These are phyloP conservation scores for Fabriciana adippe DNA, from an alignment of 2,888 invertebrate genomes.

Conservation along the genomic window DNA sequence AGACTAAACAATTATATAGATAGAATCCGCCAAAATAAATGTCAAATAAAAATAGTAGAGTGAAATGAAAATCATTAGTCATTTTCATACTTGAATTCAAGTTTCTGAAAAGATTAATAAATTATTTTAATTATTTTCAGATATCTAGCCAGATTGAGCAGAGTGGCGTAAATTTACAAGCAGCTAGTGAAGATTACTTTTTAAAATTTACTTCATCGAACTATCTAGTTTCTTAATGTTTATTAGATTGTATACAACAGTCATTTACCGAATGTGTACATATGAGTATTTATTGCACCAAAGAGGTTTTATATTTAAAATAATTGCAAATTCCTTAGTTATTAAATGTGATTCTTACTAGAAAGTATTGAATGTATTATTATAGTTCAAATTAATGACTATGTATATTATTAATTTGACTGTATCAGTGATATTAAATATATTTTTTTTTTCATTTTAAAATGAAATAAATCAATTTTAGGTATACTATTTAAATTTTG, in stretches of 20 bases:
- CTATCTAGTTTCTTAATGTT: not conserved
- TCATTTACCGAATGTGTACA: constrained; percentile 11
- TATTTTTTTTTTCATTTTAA: no score
- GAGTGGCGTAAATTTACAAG: not conserved
- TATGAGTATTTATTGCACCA: constrained; percentile 14
- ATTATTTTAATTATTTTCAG: not conserved
- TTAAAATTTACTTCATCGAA: not conserved
- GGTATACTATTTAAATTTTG: no score
- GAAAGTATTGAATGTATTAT: not conserved
- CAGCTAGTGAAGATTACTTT: constrained; percentile 5
- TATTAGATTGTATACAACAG: not conserved
- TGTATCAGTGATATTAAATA: no score
- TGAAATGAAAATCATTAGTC: no score
- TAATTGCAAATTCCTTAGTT: not conserved
- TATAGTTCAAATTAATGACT: no score
- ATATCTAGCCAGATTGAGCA: constrained; percentile 16
- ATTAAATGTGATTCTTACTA: not conserved
- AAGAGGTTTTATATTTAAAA: constrained; percentile 11
- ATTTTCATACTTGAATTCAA: constrained; percentile 9
- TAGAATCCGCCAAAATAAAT: no score
- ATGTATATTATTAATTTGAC: no score
- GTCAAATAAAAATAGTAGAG: no score
- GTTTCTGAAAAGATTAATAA: not conserved
- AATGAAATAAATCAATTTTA: no score
- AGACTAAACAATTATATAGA: no score